Percentiles rank a stretch among this genome's conserved stretches.
Evolutionary conservation across 1,140 invertebrate species (phyloP).

Genomic region (Drosophila insularis): DNA sequence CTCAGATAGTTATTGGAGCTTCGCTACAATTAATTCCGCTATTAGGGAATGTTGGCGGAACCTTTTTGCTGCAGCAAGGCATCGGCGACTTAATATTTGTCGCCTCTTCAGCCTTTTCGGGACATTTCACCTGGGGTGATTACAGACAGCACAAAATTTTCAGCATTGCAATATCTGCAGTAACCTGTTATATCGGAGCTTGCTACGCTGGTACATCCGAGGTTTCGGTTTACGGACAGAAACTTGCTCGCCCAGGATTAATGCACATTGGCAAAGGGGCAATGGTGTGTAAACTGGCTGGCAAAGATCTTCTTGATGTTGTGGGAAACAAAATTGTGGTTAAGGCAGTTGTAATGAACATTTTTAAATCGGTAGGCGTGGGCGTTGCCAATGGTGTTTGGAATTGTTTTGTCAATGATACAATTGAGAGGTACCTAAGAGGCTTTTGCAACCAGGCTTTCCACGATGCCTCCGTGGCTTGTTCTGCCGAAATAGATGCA

Average conservation of each 20-base stretch:
- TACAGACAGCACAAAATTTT: background rate
- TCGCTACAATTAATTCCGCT: background rate
- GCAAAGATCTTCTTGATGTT: background rate
- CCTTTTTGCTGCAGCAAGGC: background rate
- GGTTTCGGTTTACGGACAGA: background rate
- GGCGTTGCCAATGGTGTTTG: background rate
- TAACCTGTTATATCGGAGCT: background rate
- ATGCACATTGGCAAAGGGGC: no score
- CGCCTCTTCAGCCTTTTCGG: background rate
- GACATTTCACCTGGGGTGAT: conserved; percentile 1
- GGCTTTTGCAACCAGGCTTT: background rate
- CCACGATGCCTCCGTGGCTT: no score
- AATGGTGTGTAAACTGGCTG: background rate
- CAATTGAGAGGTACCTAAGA: background rate
- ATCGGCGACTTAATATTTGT: background rate
- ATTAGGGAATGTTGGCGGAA: background rate
- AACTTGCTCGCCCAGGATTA: background rate
- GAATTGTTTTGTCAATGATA: background rate
- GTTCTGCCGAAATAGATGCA: background rate
- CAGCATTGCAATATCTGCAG: background rate
- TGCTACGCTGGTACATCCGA: no score
- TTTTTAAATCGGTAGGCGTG: background rate
- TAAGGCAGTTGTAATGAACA: background rate
- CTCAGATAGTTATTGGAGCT: background rate
- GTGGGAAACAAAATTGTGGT: background rate